A percentile compares a stretch with the other conserved stretches of the same genome.
Conservation (phyloP, 2,797 vertebrate species). For the Limnodromus scolopaceus region DNA sequence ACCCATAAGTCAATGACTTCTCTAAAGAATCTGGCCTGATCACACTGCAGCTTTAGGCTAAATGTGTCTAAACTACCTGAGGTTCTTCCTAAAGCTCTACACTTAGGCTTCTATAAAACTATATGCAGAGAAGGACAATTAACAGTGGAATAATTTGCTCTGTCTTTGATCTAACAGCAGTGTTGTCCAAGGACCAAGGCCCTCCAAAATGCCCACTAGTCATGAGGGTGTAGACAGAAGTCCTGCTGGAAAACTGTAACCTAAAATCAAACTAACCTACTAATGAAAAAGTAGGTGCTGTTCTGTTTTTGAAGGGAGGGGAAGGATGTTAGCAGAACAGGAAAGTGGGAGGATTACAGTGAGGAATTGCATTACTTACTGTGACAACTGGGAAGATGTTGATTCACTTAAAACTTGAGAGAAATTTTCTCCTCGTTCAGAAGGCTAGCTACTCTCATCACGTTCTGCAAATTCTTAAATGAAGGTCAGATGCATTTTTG, state of each 20-base stretch:
- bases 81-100: neutral
- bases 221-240: neutral
- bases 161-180: neutral
- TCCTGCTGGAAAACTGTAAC: neutral
- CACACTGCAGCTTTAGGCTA: neutral
- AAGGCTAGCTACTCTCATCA: neutral
- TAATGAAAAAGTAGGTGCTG: neutral
- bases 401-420: neutral
- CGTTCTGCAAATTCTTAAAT: neutral
- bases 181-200: neutral
- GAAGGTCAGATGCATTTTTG: neutral
- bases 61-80: neutral
- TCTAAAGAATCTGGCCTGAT: neutral
- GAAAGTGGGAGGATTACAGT: neutral
- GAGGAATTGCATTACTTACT: neutral
- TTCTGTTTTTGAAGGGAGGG: neutral
- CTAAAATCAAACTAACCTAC: neutral
- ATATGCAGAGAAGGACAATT: neutral
- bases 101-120: neutral
- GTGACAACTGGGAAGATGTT: neutral
- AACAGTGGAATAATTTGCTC: neutral
- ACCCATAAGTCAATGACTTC: rapidly evolving
- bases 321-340: neutral
- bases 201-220: neutral
- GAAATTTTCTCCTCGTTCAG: neutral